Percentiles rank a stretch among this genome's conserved stretches.
These are phyloP conservation scores for Scophthalmus maximus DNA, from an alignment of 2,113 vertebrate species.

Conservation along the genomic window DNA sequence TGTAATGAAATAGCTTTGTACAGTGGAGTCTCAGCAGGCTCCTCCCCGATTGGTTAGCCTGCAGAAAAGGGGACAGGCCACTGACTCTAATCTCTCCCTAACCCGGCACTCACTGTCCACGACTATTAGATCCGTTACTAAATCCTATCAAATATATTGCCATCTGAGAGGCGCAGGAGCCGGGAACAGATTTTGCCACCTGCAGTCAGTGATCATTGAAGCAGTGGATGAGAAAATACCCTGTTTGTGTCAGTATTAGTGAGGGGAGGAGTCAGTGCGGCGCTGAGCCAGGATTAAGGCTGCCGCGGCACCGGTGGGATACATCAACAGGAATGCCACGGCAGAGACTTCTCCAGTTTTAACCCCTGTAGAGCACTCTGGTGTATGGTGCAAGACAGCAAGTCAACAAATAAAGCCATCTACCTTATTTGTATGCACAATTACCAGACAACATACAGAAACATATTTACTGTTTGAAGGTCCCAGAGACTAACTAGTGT, in stretches of 20 bases:
- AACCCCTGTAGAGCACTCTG: not conserved
- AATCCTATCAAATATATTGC: constrained; percentile 75
- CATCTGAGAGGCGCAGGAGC: constrained; percentile 48
- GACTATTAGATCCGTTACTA: constrained; percentile 70
- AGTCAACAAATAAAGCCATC: no score
- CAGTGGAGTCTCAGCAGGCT: constrained; percentile 3
- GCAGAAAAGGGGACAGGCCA: constrained; percentile 31
- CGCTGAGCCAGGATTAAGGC: constrained; percentile 63
- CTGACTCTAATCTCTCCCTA: constrained; percentile 58
- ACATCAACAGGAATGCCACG: constrained; percentile 49
- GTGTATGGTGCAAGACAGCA: no score
- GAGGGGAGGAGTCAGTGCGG: constrained; percentile 41
- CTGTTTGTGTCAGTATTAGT: constrained; percentile 51
- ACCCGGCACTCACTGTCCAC: constrained; percentile 49
- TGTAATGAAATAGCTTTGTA: constrained; percentile 53
- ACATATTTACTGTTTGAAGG: no score
- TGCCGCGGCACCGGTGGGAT: constrained; percentile 58
- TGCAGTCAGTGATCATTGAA: constrained; percentile 53
- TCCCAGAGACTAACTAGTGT: no score
- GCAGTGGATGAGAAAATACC: constrained; percentile 14
- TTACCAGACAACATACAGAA: no score
- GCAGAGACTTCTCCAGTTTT: constrained; percentile 36
- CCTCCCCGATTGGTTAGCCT: constrained; percentile 48
- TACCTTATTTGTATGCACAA: no score
- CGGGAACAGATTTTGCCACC: constrained; percentile 47